phyloP scores from a whole-genome alignment of 2,888 invertebrate species.

The Cotesia congregata region DNA sequence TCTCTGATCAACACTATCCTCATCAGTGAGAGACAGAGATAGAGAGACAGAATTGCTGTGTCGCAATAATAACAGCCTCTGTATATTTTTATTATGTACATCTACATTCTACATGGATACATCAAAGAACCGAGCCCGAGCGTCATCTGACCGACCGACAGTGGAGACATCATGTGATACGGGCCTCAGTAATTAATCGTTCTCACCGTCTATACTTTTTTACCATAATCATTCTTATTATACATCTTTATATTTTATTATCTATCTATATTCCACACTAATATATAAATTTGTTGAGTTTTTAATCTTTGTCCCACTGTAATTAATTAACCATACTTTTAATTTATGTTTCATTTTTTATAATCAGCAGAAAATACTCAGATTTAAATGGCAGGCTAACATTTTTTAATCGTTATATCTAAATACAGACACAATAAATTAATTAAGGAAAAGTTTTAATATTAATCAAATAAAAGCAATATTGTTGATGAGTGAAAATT shows the following conservation, averaged over 20 bases:
- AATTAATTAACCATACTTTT: too few species aligned
- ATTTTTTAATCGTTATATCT: too few species aligned
- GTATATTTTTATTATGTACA: neutral
- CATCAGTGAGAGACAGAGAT: conserved; percentile 19
- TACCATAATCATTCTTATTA: too few species aligned
- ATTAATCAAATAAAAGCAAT: too few species aligned
- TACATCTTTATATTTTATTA: neutral
- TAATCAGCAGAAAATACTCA: too few species aligned
- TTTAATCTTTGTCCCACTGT: too few species aligned
- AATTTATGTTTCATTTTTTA: too few species aligned
- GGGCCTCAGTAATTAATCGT: neutral
- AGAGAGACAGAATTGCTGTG: conserved; percentile 24
- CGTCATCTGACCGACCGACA: conserved; percentile 12
- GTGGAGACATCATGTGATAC: conserved; percentile 20
- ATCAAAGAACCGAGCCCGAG: conserved; percentile 25
- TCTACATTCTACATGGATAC: conserved; percentile 8
- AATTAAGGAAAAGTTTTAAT: too few species aligned
- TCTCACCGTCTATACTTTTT: neutral
- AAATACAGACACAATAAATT: too few species aligned
- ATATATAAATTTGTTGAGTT: too few species aligned
- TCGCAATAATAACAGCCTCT: conserved; percentile 29
- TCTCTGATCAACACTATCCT: neutral
- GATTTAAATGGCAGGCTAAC: too few species aligned
- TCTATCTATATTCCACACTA: neutral
- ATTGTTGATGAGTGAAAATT: too few species aligned